A percentile compares a stretch with the other conserved stretches of the same genome.
phyloP scores from a whole-genome alignment of 2,113 vertebrate species.

The Sapayoa aenigma region DNA sequence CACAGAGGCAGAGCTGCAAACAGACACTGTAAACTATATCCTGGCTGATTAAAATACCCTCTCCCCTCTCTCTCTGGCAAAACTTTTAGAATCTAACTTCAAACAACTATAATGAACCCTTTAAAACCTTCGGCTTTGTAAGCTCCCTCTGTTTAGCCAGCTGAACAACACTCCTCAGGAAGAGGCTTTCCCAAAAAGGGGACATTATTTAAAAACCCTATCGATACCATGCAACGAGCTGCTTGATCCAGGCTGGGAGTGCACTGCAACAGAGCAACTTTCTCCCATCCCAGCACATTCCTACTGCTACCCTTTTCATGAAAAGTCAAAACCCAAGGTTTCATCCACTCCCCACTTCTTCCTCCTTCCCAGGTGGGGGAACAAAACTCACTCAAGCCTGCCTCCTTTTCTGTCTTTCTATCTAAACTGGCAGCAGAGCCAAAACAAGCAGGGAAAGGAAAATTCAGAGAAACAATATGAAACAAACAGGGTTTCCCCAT shows the following conservation, averaged over 20 bases:
- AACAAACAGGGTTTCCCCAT: neutral
- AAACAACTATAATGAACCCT: neutral
- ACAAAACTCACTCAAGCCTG: neutral
- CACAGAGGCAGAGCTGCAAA: neutral
- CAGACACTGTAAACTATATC: neutral
- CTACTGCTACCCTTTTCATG: neutral
- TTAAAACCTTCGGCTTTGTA: neutral
- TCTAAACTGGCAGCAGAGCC: neutral
- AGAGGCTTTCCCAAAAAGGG: rapidly evolving
- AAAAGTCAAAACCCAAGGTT: neutral
- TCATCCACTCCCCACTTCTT: neutral
- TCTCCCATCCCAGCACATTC: neutral
- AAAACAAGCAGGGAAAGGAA: neutral
- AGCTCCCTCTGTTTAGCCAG: neutral
- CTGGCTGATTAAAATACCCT: neutral
- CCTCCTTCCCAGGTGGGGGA: neutral
- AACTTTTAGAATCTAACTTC: neutral
- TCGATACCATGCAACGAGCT: neutral
- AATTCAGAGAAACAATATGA: neutral
- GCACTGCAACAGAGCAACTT: neutral
- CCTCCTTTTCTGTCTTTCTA: neutral
- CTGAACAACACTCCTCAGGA: neutral
- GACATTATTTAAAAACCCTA: neutral
- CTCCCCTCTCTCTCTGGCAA: neutral
- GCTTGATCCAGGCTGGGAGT: neutral